phyloP scores from a whole-genome alignment of 2,888 invertebrate species.

The Lottia gigantea region DNA sequence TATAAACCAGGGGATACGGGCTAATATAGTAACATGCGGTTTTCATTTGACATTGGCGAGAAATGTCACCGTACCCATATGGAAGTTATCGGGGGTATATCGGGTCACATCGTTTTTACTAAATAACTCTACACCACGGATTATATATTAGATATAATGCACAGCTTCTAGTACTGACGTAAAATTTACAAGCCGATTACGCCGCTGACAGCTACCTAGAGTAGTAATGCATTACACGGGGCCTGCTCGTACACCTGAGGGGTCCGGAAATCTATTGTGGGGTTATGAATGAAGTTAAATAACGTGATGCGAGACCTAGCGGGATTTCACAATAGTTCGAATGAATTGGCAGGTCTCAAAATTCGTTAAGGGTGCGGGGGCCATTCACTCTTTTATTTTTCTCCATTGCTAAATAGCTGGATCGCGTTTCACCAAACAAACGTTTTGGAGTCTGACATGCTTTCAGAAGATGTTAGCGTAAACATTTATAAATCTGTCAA shows the following conservation, averaged over 20 bases:
- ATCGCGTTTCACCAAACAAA: background rate
- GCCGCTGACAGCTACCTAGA: no score
- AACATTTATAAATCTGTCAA: constrained; percentile 6
- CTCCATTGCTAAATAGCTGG: background rate
- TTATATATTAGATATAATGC: no score
- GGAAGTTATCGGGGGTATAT: no score
- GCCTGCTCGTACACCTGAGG: constrained; percentile 1
- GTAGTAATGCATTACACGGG: background rate
- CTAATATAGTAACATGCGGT: no score
- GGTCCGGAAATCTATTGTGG: constrained; percentile 1
- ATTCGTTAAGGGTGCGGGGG: background rate
- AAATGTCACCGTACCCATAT: no score
- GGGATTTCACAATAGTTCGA: background rate
- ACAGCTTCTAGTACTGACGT: no score
- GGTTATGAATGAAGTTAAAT: background rate
- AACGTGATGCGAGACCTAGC: constrained; percentile 3
- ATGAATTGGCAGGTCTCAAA: background rate
- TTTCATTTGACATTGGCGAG: no score
- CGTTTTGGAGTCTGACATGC: background rate
- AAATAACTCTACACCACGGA: no score
- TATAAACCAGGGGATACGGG: no score
- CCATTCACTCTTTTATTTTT: background rate
- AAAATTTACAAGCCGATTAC: no score
- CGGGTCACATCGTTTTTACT: no score
- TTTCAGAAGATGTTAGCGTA: background rate